Evolutionary conservation across 2,797 vertebrate species (phyloP).

Genomic region (Sorex maritimensis): DNA sequence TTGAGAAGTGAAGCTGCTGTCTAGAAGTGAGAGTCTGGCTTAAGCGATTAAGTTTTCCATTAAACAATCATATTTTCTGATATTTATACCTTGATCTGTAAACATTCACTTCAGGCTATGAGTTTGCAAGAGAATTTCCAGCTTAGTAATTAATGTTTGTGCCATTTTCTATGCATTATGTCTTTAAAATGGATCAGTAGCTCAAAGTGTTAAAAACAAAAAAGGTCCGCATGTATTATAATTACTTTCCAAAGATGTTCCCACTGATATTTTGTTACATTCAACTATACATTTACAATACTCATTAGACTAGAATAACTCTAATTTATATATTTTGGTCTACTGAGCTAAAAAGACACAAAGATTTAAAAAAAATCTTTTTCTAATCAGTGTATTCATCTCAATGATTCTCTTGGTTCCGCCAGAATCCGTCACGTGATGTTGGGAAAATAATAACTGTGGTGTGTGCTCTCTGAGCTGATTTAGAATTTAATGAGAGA

Average conservation of each 20-base stretch:
- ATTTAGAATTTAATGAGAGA: conserved; percentile 70
- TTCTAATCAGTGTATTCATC: conserved; percentile 87
- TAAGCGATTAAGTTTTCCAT: conserved; percentile 3
- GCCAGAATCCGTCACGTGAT: conserved; percentile 71
- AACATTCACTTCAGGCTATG: conserved; percentile 75
- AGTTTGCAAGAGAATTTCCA: conserved; percentile 75
- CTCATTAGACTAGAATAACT: conserved; percentile 86
- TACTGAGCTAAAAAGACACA: conserved; percentile 86
- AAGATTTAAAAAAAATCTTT: conserved; percentile 74
- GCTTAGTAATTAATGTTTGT: conserved; percentile 81
- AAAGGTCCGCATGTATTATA: conserved; percentile 81
- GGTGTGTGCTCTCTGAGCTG: conserved; percentile 68
- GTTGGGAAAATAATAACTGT: conserved; percentile 65
- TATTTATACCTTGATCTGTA: conserved; percentile 61
- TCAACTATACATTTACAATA: conserved; percentile 88
- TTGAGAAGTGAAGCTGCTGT: neutral
- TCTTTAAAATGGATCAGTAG: conserved; percentile 84
- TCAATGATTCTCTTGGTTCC: conserved; percentile 78
- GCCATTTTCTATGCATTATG: conserved; percentile 81
- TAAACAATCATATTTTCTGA: conserved; percentile 54
- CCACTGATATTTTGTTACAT: conserved; percentile 83
- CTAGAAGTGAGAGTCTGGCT: neutral
- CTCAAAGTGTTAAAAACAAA: conserved; percentile 77
- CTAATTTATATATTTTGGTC: conserved; percentile 87
- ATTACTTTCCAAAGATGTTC: conserved; percentile 88